Conservation (phyloP, 2,888 invertebrate genomes). For the Drosophila vallismaia region DNA sequence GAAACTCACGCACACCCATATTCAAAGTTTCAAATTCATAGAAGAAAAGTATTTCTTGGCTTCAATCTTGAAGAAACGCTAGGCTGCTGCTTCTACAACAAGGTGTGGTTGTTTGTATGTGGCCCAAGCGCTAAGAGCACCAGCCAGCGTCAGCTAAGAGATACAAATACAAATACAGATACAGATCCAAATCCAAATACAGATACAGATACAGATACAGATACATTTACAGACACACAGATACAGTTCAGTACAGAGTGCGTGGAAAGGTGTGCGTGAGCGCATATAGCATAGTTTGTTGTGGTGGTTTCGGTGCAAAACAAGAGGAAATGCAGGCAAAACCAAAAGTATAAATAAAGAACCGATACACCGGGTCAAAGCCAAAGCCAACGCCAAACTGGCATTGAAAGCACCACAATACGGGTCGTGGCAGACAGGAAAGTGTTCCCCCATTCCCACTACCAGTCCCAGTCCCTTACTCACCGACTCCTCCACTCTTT, state of each 20-base stretch:
- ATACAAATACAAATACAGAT: constrained; percentile 34
- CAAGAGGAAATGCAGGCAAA: constrained; percentile 13
- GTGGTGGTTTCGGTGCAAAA: constrained; percentile 33
- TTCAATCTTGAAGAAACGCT: constrained; percentile 36
- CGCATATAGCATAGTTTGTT: constrained; percentile 36
- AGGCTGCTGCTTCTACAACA: constrained; percentile 48
- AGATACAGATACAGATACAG: constrained; percentile 26
- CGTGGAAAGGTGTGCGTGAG: constrained; percentile 18
- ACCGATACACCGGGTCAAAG: constrained; percentile 44
- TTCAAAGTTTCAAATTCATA: neutral
- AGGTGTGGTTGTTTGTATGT: constrained; percentile 76
- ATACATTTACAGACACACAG: neutral
- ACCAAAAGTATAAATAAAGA: constrained; percentile 20
- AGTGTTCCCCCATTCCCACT: constrained; percentile 4
- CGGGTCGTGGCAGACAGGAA: constrained; percentile 37
- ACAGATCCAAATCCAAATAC: constrained; percentile 9
- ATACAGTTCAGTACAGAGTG: neutral
- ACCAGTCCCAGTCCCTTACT: neutral
- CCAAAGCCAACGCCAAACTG: constrained; percentile 56
- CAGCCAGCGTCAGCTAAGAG: constrained; percentile 66
- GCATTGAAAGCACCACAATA: constrained; percentile 14
- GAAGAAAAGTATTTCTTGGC: constrained; percentile 7
- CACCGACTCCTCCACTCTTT: neutral
- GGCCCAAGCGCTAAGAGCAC: constrained; percentile 52
- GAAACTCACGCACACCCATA: constrained; percentile 24